Evolutionary conservation across 2,113 vertebrate genomes (phyloP), one percentile per base, ranked within the genome.

Genomic region (Elachura formosa): DNA sequence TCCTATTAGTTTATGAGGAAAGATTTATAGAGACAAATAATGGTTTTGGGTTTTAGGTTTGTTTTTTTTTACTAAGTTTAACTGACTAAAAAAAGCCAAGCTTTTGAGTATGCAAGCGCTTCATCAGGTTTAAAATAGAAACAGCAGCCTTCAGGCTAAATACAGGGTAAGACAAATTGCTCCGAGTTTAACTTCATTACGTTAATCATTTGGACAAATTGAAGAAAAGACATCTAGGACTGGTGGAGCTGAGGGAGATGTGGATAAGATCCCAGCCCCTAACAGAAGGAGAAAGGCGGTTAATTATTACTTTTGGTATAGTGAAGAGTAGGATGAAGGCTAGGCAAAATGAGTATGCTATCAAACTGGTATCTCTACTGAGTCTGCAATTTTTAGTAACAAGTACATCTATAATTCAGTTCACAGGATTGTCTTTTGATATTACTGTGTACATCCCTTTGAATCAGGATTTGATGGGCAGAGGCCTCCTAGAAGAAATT

Each of bases 41-140:
- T 14, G 0, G 2, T 26, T 68, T 23, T 6, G 10, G 9, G 0
- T 10, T 74, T 5, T 0, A 14, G 7, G 0, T 1, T 17, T 72
- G 31, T 28, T 69, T 73, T 87, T 56, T 51, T 71, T 64, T 14
- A 34, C 29, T 52, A 72, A 75, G 4, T 71, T 56, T 29, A 79
- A 1, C 5, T 81, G 25, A 14, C 22, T 55, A 78, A 92, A 87
- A 86, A 71, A 15, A 79, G 2, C 62, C 31, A 84, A 84, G 24
- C 26, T 91, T 89, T 93, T 72, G 66, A 46, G 54, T 34, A 73
- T 58, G 23, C 18, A 84, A 87, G 23, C 25, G 28, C 15, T 43
- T 73, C 16, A 36, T 73, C 23, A 68, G 7, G 29, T 79, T 91
- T 91, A 83, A 93, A 91, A 90, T 62, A 96, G 90, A 94, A 94